A percentile compares a stretch with the other conserved stretches of the same genome.
Evolutionary conservation across 1,140 invertebrate species (phyloP).

Genomic region (Drosophila hydei): DNA sequence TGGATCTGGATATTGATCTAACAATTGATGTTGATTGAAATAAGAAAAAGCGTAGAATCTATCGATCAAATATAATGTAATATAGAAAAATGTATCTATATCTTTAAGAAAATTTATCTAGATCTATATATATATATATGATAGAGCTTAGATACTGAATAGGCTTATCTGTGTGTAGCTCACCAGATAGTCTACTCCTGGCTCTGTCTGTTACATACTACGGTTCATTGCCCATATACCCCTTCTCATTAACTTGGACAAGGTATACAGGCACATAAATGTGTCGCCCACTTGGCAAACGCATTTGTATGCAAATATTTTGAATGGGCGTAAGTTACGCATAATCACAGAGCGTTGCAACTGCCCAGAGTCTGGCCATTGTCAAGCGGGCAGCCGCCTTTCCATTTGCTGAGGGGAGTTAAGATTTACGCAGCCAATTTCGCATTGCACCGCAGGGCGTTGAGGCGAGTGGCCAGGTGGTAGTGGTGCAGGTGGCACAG

Average conservation of each 20-base stretch:
- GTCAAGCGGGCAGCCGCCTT: conserved; percentile 57
- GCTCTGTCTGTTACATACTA: neutral
- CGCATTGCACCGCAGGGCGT: conserved; percentile 47
- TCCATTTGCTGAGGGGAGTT: conserved; percentile 47
- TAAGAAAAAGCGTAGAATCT: no score
- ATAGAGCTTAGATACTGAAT: no score
- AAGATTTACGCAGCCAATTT: conserved; percentile 49
- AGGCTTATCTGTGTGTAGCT: no score
- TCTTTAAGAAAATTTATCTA: no score
- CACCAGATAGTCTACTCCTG: no score
- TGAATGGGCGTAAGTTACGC: conserved; percentile 56
- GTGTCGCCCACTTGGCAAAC: conserved; percentile 48
- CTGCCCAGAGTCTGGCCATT: conserved; percentile 32
- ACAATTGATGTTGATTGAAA: no score
- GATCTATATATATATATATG: no score
- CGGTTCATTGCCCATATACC: neutral
- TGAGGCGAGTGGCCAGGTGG: conserved; percentile 33
- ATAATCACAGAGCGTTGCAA: conserved; percentile 25
- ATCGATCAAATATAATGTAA: no score
- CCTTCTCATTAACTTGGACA: neutral
- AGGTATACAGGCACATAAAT: neutral
- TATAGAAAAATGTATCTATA: no score
- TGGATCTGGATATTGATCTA: no score
- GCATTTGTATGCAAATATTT: conserved; percentile 62
- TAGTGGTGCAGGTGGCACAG: conserved; percentile 4